Percentiles rank a stretch among this genome's conserved stretches.
These are phyloP conservation scores for Solen grandis DNA, from an alignment of 1,140 invertebrate species.

Conservation along the genomic window DNA sequence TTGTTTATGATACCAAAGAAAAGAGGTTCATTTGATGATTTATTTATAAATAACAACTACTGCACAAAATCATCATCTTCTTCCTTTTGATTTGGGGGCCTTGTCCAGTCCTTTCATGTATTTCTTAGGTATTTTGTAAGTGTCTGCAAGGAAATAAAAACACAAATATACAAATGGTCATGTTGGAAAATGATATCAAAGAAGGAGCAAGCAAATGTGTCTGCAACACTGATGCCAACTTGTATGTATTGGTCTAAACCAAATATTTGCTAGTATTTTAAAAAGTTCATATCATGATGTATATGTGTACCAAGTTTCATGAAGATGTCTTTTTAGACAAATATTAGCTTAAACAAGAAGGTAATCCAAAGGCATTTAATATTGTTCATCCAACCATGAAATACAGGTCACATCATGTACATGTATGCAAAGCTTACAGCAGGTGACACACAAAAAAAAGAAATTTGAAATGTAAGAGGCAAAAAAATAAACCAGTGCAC, in stretches of 20 bases:
- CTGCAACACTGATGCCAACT: neutral
- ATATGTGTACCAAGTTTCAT: neutral
- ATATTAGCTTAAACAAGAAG: too few relatives aligned
- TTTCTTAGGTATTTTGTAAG: constrained; percentile 78
- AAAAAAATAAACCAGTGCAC: neutral
- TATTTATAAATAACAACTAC: too few relatives aligned
- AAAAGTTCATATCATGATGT: neutral
- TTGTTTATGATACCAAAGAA: too few relatives aligned
- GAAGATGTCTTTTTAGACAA: too few relatives aligned
- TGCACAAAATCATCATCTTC: constrained; percentile 34
- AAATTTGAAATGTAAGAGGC: neutral
- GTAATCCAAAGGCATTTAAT: too few relatives aligned
- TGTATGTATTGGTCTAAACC: neutral
- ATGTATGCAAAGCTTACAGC: too few relatives aligned
- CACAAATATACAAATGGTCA: too few relatives aligned
- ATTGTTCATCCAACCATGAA: too few relatives aligned
- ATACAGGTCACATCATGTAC: too few relatives aligned
- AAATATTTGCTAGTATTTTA: neutral
- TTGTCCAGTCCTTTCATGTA: constrained; percentile 78
- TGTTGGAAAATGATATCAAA: constrained; percentile 5
- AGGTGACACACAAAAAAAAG: too few relatives aligned
- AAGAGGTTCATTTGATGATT: too few relatives aligned
- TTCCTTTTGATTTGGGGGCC: constrained; percentile 68
- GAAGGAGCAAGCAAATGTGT: constrained; percentile 5
- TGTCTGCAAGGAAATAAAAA: constrained; percentile 68